These are phyloP conservation scores for Myiagra hebetior DNA, from an alignment of 2,113 vertebrate genomes.

Conservation along the genomic window DNA sequence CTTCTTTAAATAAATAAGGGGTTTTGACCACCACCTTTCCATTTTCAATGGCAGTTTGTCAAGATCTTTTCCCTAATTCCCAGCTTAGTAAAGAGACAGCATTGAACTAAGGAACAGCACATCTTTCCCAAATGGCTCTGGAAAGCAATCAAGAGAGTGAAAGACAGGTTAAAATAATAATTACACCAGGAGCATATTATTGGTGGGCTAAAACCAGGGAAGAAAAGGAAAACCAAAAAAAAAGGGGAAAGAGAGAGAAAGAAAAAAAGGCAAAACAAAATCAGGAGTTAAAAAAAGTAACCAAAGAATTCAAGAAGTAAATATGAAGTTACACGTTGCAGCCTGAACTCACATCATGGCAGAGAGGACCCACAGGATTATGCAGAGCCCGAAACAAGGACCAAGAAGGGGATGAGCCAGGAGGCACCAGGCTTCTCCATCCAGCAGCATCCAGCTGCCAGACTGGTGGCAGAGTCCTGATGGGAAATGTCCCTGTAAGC, in stretches of 20 bases:
- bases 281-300: not conserved
- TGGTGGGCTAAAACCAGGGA: not conserved
- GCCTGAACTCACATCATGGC: not conserved
- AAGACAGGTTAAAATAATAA: not conserved
- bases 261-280: not conserved
- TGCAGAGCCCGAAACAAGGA: not conserved
- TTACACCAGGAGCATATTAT: not conserved
- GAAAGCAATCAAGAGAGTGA: not conserved
- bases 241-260: accelerated
- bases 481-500: not conserved
- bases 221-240: not conserved
- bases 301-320: not conserved
- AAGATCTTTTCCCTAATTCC: not conserved
- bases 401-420: not conserved
- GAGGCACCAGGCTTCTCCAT: not conserved
- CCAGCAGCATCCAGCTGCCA: not conserved
- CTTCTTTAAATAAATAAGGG: not conserved
- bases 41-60: not conserved
- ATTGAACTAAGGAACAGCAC: not conserved
- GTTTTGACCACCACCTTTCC: not conserved
- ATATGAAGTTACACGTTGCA: not conserved
- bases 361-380: not conserved
- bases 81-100: not conserved
- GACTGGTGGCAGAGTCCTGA: not conserved
- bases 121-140: not conserved